These are phyloP conservation scores for Manacus vitellinus DNA, from an alignment of 2,113 vertebrate genomes.

Conservation along the genomic window DNA sequence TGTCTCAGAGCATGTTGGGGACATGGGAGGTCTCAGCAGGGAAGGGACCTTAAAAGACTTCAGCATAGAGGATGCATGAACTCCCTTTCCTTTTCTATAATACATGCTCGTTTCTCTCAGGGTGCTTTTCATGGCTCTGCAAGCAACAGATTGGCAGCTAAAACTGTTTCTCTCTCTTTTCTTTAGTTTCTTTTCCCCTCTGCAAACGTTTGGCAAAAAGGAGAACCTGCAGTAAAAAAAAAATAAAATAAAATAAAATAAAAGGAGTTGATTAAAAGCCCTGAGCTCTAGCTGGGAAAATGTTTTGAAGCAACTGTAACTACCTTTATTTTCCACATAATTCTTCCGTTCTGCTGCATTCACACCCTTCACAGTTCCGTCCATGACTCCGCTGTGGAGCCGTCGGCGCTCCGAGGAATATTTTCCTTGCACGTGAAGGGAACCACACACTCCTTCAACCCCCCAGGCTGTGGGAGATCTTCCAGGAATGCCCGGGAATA, in stretches of 20 bases:
- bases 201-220: conserved; percentile 31
- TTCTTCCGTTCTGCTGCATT: background rate
- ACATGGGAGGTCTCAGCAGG: background rate
- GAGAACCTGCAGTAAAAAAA: background rate
- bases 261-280: background rate
- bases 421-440: background rate
- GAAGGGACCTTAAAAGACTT: background rate
- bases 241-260: background rate
- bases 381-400: background rate
- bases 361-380: background rate
- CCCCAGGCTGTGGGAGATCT: background rate
- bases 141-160: conserved; percentile 45
- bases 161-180: background rate
- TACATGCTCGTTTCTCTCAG: background rate
- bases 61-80: background rate
- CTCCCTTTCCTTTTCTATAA: background rate
- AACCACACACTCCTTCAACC: fast-evolving
- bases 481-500: background rate
- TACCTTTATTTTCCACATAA: conserved; percentile 33
- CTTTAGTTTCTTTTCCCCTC: background rate
- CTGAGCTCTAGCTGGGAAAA: background rate
- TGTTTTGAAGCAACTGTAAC: conserved; percentile 34
- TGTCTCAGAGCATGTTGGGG: background rate
- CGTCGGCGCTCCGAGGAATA: fast-evolving
- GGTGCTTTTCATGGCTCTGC: conserved; percentile 3